phyloP scores from a whole-genome alignment of 2,797 vertebrate species.

The Sebastes ruberrimus region DNA sequence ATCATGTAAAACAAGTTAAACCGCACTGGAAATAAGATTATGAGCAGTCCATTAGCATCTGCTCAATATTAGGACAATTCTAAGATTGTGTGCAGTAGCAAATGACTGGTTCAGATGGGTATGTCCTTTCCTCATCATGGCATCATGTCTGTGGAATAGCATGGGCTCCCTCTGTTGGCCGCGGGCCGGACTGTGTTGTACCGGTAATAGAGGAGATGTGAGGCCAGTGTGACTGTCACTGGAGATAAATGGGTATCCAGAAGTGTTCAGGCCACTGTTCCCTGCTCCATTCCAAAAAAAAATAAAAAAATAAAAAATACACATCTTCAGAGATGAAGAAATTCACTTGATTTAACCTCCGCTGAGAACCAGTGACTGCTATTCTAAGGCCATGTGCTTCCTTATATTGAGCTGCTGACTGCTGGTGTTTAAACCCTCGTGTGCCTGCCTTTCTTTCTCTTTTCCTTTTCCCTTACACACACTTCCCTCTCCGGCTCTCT shows the following conservation, averaged over 20 bases:
- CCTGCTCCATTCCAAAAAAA: not conserved
- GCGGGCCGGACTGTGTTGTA: not conserved
- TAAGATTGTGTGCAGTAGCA: not conserved
- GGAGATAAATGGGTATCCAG: slow-evolving; percentile 58
- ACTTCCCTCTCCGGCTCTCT: slow-evolving; percentile 23
- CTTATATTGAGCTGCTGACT: slow-evolving; percentile 52
- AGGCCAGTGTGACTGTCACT: slow-evolving; percentile 42
- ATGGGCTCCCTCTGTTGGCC: slow-evolving; percentile 83
- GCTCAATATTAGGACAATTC: not conserved
- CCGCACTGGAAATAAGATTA: not conserved
- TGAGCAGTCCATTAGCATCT: not conserved
- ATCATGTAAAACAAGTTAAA: not conserved
- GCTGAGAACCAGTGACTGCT: slow-evolving; percentile 48
- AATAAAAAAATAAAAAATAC: not conserved
- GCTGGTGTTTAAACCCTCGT: slow-evolving; percentile 40
- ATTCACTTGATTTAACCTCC: slow-evolving; percentile 66
- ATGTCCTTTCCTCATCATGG: not conserved
- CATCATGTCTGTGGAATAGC: slow-evolving; percentile 60
- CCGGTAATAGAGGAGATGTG: not conserved
- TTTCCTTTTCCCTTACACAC: slow-evolving; percentile 27
- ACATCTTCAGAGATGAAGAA: slow-evolving; percentile 60
- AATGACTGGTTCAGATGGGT: not conserved
- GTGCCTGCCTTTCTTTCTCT: slow-evolving; percentile 45
- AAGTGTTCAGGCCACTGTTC: slow-evolving; percentile 38
- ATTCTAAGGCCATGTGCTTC: slow-evolving; percentile 45